Conservation (phyloP, 2,113 vertebrate species). For the Mobula hypostoma region DNA sequence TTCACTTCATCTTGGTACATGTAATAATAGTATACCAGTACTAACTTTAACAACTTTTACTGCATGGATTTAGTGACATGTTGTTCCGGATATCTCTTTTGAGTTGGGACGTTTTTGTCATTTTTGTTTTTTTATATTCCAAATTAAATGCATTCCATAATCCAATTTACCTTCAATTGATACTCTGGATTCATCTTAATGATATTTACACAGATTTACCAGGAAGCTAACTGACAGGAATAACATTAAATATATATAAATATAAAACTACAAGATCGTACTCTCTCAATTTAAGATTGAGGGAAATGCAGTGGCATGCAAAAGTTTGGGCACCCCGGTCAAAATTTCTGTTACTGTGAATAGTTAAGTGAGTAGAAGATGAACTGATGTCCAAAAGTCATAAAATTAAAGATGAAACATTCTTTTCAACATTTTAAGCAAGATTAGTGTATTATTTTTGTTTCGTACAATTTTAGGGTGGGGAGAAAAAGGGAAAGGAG, state of each 20-base stretch:
- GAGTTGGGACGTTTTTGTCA: background rate
- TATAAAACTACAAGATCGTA: background rate
- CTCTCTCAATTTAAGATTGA: background rate
- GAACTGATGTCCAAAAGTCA: no score
- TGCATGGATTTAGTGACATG: background rate
- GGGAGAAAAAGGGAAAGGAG: no score
- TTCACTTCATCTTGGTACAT: no score
- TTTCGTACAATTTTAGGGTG: no score
- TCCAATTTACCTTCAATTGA: conserved; percentile 1
- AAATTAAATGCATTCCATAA: background rate
- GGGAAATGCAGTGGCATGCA: background rate
- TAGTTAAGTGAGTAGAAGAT: no score
- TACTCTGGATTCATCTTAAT: background rate
- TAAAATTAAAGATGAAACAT: no score
- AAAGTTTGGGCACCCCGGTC: no score
- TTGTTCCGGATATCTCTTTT: background rate
- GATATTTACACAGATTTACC: background rate
- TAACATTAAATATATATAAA: background rate
- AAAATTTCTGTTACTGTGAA: no score
- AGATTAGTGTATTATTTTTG: no score
- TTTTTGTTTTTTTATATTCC: background rate
- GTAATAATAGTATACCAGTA: no score
- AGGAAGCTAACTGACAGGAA: background rate
- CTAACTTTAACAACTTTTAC: background rate
- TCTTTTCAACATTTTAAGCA: no score